phyloP scores from a whole-genome alignment of 2,888 invertebrate genomes.

The Drosophila ustulata region DNA sequence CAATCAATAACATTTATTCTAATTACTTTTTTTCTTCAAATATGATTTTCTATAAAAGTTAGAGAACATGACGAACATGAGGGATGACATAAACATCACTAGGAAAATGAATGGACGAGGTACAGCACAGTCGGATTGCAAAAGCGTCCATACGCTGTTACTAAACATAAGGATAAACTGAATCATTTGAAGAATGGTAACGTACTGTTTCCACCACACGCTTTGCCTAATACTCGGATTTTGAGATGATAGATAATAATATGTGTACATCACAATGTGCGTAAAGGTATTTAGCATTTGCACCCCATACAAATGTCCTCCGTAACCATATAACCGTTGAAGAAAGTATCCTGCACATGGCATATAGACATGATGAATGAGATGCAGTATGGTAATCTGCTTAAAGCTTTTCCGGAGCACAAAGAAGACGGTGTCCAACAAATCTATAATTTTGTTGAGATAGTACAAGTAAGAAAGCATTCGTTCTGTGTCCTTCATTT shows the following conservation, averaged over 20 bases:
- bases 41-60: slow-evolving; percentile 53
- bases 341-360: slow-evolving; percentile 7
- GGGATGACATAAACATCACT: slow-evolving; percentile 17
- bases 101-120: neutral
- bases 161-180: slow-evolving; percentile 44
- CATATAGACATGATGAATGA: slow-evolving; percentile 59
- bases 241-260: slow-evolving; percentile 49
- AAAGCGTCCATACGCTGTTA: slow-evolving; percentile 29
- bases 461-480: slow-evolving; percentile 45
- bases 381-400: slow-evolving; percentile 54
- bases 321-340: slow-evolving; percentile 44
- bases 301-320: slow-evolving; percentile 45
- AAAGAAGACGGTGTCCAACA: slow-evolving; percentile 58
- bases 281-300: slow-evolving; percentile 39
- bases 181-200: slow-evolving; percentile 50
- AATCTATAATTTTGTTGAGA: slow-evolving; percentile 54
- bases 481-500: slow-evolving; percentile 39
- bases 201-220: slow-evolving; percentile 54
- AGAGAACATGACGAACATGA: slow-evolving; percentile 50
- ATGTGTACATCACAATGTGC: slow-evolving; percentile 53
- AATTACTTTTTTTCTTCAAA: slow-evolving; percentile 2
- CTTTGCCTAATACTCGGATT: slow-evolving; percentile 14
- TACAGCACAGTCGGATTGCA: slow-evolving; percentile 39
- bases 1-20: neutral
- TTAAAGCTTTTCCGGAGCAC: slow-evolving; percentile 61